These are phyloP conservation scores for Cotesia congregata DNA, from an alignment of 2,888 invertebrate genomes.

Conservation along the genomic window DNA sequence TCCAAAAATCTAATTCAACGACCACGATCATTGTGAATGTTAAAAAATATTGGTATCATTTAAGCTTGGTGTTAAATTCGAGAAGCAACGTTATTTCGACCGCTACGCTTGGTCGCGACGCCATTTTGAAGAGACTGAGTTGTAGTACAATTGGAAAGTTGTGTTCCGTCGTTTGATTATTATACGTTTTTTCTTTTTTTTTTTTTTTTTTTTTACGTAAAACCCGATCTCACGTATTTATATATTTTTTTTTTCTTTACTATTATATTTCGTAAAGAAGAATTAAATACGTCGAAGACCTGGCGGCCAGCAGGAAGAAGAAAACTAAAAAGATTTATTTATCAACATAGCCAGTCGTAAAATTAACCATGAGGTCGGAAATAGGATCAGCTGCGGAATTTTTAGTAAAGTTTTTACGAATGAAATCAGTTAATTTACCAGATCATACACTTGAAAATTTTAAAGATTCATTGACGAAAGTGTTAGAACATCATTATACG, in stretches of 20 bases:
- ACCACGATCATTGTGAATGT: background rate
- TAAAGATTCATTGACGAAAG: conserved; percentile 69
- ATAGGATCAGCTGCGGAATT: conserved; percentile 72
- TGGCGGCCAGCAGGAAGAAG: background rate
- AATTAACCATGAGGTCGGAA: conserved; percentile 70
- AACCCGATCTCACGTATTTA: conserved; percentile 44
- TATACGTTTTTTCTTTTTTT: background rate
- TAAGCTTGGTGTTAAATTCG: conserved; percentile 35
- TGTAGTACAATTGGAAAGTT: conserved; percentile 49
- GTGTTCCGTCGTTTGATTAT: conserved; percentile 36
- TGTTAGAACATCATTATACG: conserved; percentile 72
- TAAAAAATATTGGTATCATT: conserved; percentile 9
- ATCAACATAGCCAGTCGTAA: conserved; percentile 28
- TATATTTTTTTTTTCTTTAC: background rate
- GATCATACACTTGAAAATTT: conserved; percentile 71
- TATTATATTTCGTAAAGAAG: background rate
- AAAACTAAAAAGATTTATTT: conserved; percentile 16
- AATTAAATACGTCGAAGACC: conserved; percentile 5
- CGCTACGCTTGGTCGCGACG: conserved; percentile 62
- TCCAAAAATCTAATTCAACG: background rate
- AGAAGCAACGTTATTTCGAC: conserved; percentile 56
- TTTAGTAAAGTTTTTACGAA: conserved; percentile 71
- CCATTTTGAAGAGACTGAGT: conserved; percentile 62
- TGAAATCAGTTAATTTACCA: conserved; percentile 66
- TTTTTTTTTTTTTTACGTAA: conserved; percentile 14